Evolutionary conservation across 2,888 invertebrate species (phyloP).

Genomic region (Corythucha ciliata): DNA sequence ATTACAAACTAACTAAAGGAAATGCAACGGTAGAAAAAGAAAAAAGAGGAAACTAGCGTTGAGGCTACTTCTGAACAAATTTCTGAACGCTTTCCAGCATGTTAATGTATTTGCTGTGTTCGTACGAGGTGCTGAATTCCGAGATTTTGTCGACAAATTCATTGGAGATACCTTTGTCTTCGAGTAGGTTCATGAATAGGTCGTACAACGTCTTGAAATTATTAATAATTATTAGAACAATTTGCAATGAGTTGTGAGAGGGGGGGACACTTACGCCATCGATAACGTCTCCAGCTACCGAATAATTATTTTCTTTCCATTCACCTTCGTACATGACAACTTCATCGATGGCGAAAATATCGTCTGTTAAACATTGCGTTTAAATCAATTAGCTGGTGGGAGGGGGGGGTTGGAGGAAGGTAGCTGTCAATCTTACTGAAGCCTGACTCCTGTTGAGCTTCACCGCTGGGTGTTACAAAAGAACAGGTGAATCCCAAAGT

Average conservation of each 20-base stretch:
- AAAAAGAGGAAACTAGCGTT: too few relatives aligned
- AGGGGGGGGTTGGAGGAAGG: background rate
- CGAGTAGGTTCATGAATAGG: constrained; percentile 84
- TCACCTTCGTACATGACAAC: constrained; percentile 80
- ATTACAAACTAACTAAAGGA: too few relatives aligned
- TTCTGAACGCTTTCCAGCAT: constrained; percentile 78
- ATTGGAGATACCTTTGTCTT: constrained; percentile 90
- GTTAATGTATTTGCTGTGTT: constrained; percentile 83
- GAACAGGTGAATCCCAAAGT: constrained; percentile 80
- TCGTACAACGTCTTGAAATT: constrained; percentile 80
- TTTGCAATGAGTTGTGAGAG: background rate
- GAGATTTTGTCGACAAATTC: constrained; percentile 84
- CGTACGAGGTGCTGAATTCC: constrained; percentile 82
- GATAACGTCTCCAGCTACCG: constrained; percentile 86
- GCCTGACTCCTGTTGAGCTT: constrained; percentile 49
- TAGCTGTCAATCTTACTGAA: constrained; percentile 50
- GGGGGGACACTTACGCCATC: constrained; percentile 68
- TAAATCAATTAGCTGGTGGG: too few relatives aligned
- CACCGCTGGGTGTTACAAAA: constrained; percentile 42
- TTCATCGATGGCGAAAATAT: constrained; percentile 88
- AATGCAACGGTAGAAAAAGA: too few relatives aligned
- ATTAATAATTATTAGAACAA: background rate
- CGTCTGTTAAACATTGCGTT: too few relatives aligned
- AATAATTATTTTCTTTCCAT: constrained; percentile 76
- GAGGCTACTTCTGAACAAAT: too few relatives aligned